These are phyloP conservation scores for Knipowitschia caucasica DNA, from an alignment of 2,797 vertebrate genomes.

Conservation along the genomic window DNA sequence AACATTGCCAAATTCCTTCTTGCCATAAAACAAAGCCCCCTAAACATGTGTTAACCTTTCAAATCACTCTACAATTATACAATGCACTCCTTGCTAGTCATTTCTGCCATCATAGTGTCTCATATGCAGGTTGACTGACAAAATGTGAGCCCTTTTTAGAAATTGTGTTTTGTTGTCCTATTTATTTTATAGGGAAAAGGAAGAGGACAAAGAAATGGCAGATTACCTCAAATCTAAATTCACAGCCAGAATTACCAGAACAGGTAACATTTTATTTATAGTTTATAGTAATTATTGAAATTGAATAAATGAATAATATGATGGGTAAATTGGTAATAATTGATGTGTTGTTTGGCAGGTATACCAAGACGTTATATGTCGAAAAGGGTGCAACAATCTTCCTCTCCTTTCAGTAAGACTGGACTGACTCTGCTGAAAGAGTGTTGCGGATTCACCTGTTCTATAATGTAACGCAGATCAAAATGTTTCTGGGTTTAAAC, in stretches of 20 bases:
- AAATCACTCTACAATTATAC: no score
- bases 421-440: slow-evolving; percentile 85
- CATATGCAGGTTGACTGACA: background rate
- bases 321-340: background rate
- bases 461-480: slow-evolving; percentile 77
- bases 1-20: no score
- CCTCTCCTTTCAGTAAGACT: slow-evolving; percentile 78
- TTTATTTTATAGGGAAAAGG: slow-evolving; percentile 76
- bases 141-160: background rate
- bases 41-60: no score
- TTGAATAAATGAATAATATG: no score
- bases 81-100: no score
- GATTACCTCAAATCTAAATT: slow-evolving; percentile 86
- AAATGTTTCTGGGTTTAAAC: slow-evolving; percentile 4
- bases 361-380: slow-evolving; percentile 62
- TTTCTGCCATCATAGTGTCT: no score
- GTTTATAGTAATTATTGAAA: no score
- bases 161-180: background rate
- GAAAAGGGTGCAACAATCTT: slow-evolving; percentile 73
- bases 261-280: slow-evolving; percentile 69
- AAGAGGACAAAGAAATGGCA: slow-evolving; percentile 91
- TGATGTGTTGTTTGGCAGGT: slow-evolving; percentile 44
- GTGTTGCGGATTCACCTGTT: slow-evolving; percentile 88
- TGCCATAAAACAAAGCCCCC: no score
- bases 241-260: slow-evolving; percentile 75